Evolutionary conservation across 2,888 invertebrate species (phyloP).

Genomic region (Polylopha cassiicola): DNA sequence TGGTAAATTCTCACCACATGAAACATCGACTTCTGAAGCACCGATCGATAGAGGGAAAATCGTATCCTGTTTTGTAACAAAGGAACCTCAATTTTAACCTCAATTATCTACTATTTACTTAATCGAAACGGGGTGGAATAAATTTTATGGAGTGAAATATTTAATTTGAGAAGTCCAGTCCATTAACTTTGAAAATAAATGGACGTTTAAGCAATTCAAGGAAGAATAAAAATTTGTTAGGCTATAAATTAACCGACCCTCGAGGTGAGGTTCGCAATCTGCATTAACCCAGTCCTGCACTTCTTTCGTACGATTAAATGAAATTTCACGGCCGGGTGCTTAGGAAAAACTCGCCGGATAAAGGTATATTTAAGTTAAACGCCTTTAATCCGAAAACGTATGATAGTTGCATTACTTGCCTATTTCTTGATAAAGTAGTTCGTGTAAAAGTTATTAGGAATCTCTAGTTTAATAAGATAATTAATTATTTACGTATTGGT

Average conservation of each 20-base stretch:
- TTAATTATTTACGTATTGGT: not conserved
- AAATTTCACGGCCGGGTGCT: conserved; percentile 71
- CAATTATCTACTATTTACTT: conserved; percentile 18
- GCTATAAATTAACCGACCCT: conserved; percentile 68
- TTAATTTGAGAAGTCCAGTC: conserved; percentile 43
- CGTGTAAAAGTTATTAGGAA: no score
- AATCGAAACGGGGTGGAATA: conserved; percentile 25
- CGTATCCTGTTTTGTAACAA: conserved; percentile 2
- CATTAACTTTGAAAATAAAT: conserved; percentile 50
- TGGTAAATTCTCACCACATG: conserved; percentile 32
- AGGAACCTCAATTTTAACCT: conserved; percentile 13
- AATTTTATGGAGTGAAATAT: conserved; percentile 39
- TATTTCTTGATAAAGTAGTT: no score
- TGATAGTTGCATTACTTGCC: conserved; percentile 5
- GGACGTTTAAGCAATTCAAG: conserved; percentile 65
- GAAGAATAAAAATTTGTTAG: conserved; percentile 72
- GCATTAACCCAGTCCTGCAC: conserved; percentile 70
- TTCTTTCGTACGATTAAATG: conserved; percentile 71
- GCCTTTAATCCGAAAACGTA: conserved; percentile 57
- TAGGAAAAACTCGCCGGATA: conserved; percentile 65
- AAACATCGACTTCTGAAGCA: conserved; percentile 28
- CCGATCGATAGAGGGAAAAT: conserved; percentile 26
- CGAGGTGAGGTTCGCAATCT: conserved; percentile 64
- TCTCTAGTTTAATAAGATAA: no score
- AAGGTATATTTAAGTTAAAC: conserved; percentile 71